These are phyloP conservation scores for Trinorchestia longiramus DNA, from an alignment of 1,140 invertebrate species.

Conservation along the genomic window DNA sequence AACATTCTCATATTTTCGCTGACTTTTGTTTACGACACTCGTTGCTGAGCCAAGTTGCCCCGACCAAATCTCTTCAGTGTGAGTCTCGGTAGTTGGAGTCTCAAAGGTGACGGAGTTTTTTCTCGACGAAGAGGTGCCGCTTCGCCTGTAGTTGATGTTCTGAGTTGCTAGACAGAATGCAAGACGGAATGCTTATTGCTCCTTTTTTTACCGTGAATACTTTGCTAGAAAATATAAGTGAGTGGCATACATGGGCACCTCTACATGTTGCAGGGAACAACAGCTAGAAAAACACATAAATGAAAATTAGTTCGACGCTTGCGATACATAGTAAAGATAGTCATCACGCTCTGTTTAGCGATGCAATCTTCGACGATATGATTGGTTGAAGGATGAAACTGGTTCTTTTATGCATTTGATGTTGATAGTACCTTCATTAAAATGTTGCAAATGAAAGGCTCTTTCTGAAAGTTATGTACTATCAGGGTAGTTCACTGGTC, in stretches of 20 bases:
- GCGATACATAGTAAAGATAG: too few species aligned
- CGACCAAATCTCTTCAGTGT: neutral
- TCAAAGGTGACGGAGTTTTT: neutral
- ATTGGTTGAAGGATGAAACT: neutral
- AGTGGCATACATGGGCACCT: neutral
- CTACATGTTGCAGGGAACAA: neutral
- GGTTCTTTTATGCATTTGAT: neutral
- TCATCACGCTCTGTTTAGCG: too few species aligned
- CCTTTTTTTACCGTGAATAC: neutral
- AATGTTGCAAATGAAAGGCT: neutral
- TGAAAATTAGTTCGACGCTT: too few species aligned
- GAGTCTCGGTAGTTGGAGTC: neutral
- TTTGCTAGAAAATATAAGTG: neutral
- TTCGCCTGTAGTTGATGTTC: too few species aligned
- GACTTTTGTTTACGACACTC: constrained; percentile 46
- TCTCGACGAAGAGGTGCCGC: neutral
- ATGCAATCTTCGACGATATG: too few species aligned
- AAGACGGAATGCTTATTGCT: too few species aligned
- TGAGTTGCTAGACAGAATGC: neutral
- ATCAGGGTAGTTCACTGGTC: neutral
- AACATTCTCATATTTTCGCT: constrained; percentile 31
- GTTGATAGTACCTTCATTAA: neutral
- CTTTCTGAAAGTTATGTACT: neutral
- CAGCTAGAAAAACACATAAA: neutral
- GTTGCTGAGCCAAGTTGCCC: constrained; percentile 27